phyloP scores from a whole-genome alignment of 2,797 vertebrate species.

The Holocentrus rufus region DNA sequence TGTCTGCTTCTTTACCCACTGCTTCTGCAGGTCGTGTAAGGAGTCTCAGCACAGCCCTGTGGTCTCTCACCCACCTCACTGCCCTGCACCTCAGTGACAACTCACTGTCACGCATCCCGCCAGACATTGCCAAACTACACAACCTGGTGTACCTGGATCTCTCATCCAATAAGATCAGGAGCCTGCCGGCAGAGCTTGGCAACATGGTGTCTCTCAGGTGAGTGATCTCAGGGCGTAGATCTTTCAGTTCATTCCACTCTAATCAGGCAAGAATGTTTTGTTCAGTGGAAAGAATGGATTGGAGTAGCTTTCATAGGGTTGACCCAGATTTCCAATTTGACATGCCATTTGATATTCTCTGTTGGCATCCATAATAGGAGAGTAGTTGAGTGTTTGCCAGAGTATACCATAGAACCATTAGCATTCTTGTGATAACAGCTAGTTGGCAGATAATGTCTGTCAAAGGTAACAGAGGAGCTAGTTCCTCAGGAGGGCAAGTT shows the following conservation, averaged over 20 bases:
- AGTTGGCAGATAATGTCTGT: constrained; percentile 6
- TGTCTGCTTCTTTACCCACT: constrained; percentile 18
- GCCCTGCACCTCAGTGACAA: constrained; percentile 99
- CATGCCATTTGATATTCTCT: not conserved
- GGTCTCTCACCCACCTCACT: constrained; percentile 98
- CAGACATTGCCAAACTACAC: constrained; percentile 99
- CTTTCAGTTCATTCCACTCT: not conserved
- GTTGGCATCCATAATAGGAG: not conserved
- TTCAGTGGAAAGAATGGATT: not conserved
- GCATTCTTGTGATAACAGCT: not conserved
- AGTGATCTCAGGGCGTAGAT: constrained; percentile 10
- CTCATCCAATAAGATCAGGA: constrained; percentile 98
- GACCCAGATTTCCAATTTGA: not conserved
- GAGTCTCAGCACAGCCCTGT: constrained; percentile 95
- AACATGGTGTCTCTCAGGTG: constrained; percentile 99
- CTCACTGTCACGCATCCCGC: constrained; percentile 96
- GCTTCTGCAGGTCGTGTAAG: constrained; percentile 89
- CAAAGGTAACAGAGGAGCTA: not conserved
- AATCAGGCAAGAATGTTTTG: not conserved
- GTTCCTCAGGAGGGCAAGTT: constrained; percentile 21
- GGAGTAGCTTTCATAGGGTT: not conserved
- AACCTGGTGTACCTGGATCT: constrained; percentile 99
- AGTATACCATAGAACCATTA: not conserved
- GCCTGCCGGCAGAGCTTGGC: constrained; percentile 98
- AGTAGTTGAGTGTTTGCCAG: not conserved